Evolutionary conservation across 2,113 vertebrate genomes (phyloP).

Genomic region (Scopus umbretta): DNA sequence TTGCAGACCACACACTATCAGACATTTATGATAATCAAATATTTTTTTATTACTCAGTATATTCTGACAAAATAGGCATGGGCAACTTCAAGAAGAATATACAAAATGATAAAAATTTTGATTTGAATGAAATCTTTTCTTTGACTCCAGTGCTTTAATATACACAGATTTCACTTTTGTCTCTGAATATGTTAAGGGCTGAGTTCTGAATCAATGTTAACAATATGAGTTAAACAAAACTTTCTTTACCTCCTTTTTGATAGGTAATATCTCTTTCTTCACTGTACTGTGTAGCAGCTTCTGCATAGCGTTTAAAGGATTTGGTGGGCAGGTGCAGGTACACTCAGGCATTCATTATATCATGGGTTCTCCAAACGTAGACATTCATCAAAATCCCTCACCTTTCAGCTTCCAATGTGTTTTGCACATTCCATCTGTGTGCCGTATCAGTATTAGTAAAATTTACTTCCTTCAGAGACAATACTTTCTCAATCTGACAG

Average conservation of each 20-base stretch:
- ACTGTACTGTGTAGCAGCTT: not conserved
- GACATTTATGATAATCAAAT: not conserved
- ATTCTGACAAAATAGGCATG: not conserved
- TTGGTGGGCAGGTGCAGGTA: not conserved
- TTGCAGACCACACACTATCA: not conserved
- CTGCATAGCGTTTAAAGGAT: not conserved
- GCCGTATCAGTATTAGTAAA: not conserved
- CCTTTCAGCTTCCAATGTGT: not conserved
- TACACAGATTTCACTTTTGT: not conserved
- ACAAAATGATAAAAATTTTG: not conserved
- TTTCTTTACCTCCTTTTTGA: not conserved
- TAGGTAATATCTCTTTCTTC: not conserved
- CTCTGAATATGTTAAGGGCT: not conserved
- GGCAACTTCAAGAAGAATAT: not conserved
- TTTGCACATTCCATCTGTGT: not conserved
- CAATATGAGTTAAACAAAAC: not conserved
- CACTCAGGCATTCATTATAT: not conserved
- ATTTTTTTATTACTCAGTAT: not conserved
- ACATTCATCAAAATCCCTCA: not conserved
- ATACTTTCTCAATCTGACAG: not conserved
- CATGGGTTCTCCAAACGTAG: not conserved
- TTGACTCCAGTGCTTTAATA: not conserved
- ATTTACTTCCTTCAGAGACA: not conserved
- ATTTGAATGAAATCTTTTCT: not conserved
- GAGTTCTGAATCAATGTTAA: not conserved